These are phyloP conservation scores for Anas platyrhynchos DNA, from an alignment of 2,113 vertebrate genomes.

Conservation along the genomic window DNA sequence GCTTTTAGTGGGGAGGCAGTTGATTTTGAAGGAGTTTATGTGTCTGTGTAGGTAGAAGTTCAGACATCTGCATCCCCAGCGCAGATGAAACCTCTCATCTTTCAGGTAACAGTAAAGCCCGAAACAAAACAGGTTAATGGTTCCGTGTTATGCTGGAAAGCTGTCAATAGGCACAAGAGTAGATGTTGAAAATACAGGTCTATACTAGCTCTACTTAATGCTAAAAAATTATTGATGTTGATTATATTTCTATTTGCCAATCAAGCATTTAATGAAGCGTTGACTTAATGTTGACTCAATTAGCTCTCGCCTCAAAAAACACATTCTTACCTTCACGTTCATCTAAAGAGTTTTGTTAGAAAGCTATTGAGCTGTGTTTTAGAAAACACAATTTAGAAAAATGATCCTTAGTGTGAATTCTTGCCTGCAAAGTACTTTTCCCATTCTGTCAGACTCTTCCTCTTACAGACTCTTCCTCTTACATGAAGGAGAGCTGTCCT, in stretches of 20 bases:
- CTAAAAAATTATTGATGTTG: neutral
- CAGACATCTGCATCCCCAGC: neutral
- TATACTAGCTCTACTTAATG: neutral
- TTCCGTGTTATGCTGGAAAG: neutral
- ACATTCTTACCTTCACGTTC: neutral
- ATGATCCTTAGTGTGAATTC: neutral
- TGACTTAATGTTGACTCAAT: neutral
- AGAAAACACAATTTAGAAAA: neutral
- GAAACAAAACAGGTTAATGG: neutral
- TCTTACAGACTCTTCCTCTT: neutral
- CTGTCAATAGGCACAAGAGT: neutral
- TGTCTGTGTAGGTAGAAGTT: neutral
- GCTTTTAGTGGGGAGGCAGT: rapidly evolving
- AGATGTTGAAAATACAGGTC: neutral
- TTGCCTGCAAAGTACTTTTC: neutral
- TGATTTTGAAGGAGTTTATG: neutral
- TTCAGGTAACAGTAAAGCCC: neutral
- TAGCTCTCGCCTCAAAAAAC: neutral
- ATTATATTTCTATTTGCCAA: neutral
- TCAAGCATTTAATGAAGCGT: neutral
- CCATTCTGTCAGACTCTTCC: neutral
- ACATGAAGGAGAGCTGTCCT: neutral
- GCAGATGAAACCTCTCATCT: rapidly evolving
- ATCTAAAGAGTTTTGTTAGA: neutral
- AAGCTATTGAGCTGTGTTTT: neutral